Conservation (phyloP, 2,113 vertebrate species). For the Vidua macroura region DNA sequence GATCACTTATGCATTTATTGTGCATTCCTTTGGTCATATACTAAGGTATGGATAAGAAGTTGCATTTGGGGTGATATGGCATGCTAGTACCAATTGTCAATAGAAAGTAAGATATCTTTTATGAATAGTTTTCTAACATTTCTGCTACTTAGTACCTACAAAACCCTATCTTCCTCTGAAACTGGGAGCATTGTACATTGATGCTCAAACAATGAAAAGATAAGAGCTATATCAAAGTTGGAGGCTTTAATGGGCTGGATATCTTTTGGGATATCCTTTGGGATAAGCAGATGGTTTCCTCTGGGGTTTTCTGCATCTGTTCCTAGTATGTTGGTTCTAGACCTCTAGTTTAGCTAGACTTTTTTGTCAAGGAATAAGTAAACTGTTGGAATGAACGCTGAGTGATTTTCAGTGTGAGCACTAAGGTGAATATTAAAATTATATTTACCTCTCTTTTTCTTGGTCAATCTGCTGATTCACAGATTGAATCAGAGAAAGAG, state of each 20-base stretch:
- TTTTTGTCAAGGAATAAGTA: not conserved
- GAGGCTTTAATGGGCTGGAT: not conserved
- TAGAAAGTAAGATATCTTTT: not conserved
- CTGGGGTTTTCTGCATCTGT: not conserved
- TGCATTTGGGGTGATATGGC: not conserved
- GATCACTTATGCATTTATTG: not conserved
- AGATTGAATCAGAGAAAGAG: not conserved
- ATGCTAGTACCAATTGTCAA: not conserved
- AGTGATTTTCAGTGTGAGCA: not conserved
- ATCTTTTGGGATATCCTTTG: not conserved
- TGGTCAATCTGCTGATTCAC: not conserved
- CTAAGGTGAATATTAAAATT: not conserved
- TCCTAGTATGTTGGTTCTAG: not conserved
- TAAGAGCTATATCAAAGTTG: not conserved
- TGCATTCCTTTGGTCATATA: not conserved
- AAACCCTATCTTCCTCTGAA: not conserved
- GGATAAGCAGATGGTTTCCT: not conserved
- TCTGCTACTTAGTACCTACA: not conserved
- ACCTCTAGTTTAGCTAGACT: not conserved
- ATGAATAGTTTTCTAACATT: not conserved
- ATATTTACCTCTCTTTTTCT: not conserved
- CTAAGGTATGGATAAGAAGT: not conserved
- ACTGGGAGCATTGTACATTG: not conserved
- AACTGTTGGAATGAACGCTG: not conserved
- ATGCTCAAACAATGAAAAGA: not conserved